Conservation (phyloP, 2,888 invertebrate genomes). For the Ennomos fuscantarius region DNA sequence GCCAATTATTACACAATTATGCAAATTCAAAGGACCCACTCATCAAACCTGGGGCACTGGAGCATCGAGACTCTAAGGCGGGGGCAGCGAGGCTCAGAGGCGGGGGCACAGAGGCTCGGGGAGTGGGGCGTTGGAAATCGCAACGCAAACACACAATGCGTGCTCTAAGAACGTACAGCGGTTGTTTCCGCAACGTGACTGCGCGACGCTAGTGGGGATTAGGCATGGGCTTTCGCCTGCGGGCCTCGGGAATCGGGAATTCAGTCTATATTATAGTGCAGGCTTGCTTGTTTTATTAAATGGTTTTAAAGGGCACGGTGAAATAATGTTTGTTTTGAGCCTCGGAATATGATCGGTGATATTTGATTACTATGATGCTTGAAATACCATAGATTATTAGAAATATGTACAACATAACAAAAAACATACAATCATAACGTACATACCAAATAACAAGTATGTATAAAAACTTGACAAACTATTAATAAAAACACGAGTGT, state of each 20-base stretch:
- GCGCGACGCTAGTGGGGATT: conserved; percentile 49
- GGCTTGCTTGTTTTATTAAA: conserved; percentile 37
- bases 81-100: conserved; percentile 5
- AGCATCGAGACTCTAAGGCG: neutral
- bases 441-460: no score
- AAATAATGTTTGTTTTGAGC: neutral
- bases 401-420: no score
- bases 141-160: conserved; percentile 33
- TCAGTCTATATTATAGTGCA: conserved; percentile 30
- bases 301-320: conserved; percentile 26
- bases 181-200: conserved; percentile 57
- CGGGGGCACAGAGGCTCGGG: conserved; percentile 1
- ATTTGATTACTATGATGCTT: neutral
- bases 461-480: no score
- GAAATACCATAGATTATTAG: no score
- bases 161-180: conserved; percentile 42
- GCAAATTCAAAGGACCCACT: conserved; percentile 14
- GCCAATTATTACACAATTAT: conserved; percentile 25
- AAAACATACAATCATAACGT: no score
- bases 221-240: conserved; percentile 39
- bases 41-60: conserved; percentile 1
- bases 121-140: conserved; percentile 4
- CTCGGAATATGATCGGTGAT: neutral
- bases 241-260: conserved; percentile 12
- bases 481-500: no score